These are phyloP conservation scores for Delia radicum DNA, from an alignment of 1,140 invertebrate species.

Conservation along the genomic window DNA sequence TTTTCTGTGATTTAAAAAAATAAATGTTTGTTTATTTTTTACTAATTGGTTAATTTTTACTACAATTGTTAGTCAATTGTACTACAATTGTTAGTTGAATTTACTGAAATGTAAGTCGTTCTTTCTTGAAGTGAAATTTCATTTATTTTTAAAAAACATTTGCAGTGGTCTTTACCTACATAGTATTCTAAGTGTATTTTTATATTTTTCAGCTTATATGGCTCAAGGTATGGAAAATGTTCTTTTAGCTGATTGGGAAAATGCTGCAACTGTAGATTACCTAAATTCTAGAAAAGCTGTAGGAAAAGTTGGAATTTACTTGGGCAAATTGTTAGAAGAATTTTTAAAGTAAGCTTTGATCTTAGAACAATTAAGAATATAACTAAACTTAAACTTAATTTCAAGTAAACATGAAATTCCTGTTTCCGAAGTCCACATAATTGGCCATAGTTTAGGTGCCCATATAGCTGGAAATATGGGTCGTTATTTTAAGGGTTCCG, in stretches of 20 bases:
- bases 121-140: too few species aligned
- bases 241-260: constrained; percentile 46
- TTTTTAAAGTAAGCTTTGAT: constrained; percentile 35
- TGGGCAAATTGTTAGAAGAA: constrained; percentile 36
- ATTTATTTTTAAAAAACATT: too few species aligned
- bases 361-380: neutral
- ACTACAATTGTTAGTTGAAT: too few species aligned
- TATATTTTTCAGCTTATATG: constrained; percentile 40
- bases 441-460: constrained; percentile 65
- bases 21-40: too few species aligned
- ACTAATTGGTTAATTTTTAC: too few species aligned
- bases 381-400: neutral
- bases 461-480: constrained; percentile 64
- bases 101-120: too few species aligned
- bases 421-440: constrained; percentile 57
- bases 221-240: constrained; percentile 42
- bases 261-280: constrained; percentile 44
- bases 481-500: constrained; percentile 54
- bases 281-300: constrained; percentile 37
- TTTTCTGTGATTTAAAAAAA: too few species aligned
- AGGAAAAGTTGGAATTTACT: constrained; percentile 29
- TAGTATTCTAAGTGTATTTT: neutral
- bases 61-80: too few species aligned
- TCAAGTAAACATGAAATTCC: constrained; percentile 39
- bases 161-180: too few species aligned